Conservation (phyloP, 1,140 invertebrate species). For the Pygmarrhopalites habei region DNA sequence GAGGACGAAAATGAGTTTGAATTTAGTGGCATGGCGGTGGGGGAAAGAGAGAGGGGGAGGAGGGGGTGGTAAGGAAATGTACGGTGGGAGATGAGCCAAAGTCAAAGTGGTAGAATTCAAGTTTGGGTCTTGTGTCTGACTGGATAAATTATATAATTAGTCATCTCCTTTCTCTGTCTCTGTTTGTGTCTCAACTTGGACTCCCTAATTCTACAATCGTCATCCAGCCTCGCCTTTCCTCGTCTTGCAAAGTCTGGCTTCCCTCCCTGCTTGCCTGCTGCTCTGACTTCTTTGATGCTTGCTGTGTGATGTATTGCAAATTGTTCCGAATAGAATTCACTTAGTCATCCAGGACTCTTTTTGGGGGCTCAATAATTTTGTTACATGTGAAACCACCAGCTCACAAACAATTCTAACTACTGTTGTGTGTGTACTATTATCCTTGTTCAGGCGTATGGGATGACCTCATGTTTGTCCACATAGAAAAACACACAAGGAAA, state of each 20-base stretch:
- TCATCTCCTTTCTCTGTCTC: slow-evolving; percentile 22
- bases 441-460: no score
- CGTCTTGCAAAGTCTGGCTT: no score
- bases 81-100: slow-evolving; percentile 13
- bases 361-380: no score
- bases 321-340: slow-evolving; percentile 9
- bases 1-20: no score
- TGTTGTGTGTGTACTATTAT: no score
- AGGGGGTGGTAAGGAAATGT: slow-evolving; percentile 9
- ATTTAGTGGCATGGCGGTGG: background rate
- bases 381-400: no score
- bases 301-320: slow-evolving; percentile 31
- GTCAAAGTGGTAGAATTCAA: slow-evolving; percentile 25
- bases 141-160: slow-evolving; percentile 37
- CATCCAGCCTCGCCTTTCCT: no score
- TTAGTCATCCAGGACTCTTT: no score
- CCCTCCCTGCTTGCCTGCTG: background rate
- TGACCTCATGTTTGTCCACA: no score
- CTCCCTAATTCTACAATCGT: no score
- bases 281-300: background rate
- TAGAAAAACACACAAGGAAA: no score
- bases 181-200: background rate
- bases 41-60: background rate
- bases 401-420: no score
- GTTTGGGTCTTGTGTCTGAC: slow-evolving; percentile 33